Base-by-base conservation (phyloP, 2,113 vertebrate genomes). In the Notothenia rossii region DNA sequence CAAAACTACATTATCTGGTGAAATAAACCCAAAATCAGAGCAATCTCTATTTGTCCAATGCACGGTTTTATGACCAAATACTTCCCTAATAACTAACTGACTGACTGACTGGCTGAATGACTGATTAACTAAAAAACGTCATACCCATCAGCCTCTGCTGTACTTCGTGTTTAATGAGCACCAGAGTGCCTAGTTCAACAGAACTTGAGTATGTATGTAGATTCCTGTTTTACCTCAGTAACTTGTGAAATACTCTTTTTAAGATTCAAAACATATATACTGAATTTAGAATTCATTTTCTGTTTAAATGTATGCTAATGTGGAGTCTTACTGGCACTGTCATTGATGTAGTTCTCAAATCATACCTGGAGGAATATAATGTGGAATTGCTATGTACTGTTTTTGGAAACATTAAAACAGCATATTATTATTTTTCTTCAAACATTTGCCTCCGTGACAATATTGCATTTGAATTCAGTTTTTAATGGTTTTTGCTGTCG, bases 401-500 rank as follows among this genome's bases (percentile, higher is more conserved):
- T 72, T 1, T 1, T 17, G 2, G 13, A 62, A 14, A 63, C 14
- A 62, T 49, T 50, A 67, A 71, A 68, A 45, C 14, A 25, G 11
- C 66, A 68, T 25, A 73, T 63, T 8, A 55, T 58, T 49, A 48
- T 17, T 22, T 22, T 36, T 49, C 7, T 15, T 56, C n/a, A 56
- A 40, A 67, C 13, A 66, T 43, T 58, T 50, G 15, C 15, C 33
- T n/a, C 58, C 69, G 20, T 20, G 33, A 10, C 13, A 29, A 66
- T 18, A 55, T 49, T 18, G 2, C n/a, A 36, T 61, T 36, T 29
- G 20, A 49, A 59, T 66, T 1, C 49, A 29, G 13, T 15, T 54
- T 81, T 61, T 22, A 60, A 53, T 59, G 59, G 8, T 22, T 50
- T 67, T 68, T 81, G 33, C 18, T 51, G 8, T 64, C 55, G 61